Evolutionary conservation across 2,113 vertebrate genomes (phyloP), one percentile per base, ranked within the genome.

Genomic region (Chloropsis hardwickii): DNA sequence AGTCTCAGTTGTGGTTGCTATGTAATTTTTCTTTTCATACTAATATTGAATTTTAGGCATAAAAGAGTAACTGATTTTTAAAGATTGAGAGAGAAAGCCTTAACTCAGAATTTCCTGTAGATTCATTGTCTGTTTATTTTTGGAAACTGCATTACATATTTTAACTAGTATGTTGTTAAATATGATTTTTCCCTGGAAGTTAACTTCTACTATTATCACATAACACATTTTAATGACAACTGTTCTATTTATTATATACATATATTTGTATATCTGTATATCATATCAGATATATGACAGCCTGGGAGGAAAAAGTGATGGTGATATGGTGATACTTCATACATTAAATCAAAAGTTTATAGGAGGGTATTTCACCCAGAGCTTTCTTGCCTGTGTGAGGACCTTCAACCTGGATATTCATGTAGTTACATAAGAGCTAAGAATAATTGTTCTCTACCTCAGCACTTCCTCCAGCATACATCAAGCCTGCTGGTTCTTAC

Each of bases 1-100:
- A 51, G 22, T 81, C 80, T 84, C 86, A 74, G 58, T 58, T 93
- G 69, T 62, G 44, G 70, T 95, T 94, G 87, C 66, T 94, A 89
- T 90, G 71, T 70, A 87, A 92, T 94, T 96, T 95, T 95, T 80
- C 91, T 95, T 94, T 91, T 95, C 62, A 82, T 80, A 58, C 10
- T n/a, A 95, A 94, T 90, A 92, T 88, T 89, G 74, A 80, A 90
- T 92, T 82, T 91, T 61, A 54, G 44, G 9, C 91, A 76, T 54
- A 89, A 94, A 91, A 87, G n/a, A 90, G 29, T 85, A 90, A 92
- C 25, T 54, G 33, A 82, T 82, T 95, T 94, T 72, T 66, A 87
- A 92, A 76, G 54, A 35, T 60, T 87, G 45, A 91, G 54, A 94
- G 31, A 92, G 25, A 79, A 94, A 89, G 16, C 12, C n/a, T 79